Conservation (phyloP, 1,140 invertebrate species). For the Drosophila pseudoananassae region DNA sequence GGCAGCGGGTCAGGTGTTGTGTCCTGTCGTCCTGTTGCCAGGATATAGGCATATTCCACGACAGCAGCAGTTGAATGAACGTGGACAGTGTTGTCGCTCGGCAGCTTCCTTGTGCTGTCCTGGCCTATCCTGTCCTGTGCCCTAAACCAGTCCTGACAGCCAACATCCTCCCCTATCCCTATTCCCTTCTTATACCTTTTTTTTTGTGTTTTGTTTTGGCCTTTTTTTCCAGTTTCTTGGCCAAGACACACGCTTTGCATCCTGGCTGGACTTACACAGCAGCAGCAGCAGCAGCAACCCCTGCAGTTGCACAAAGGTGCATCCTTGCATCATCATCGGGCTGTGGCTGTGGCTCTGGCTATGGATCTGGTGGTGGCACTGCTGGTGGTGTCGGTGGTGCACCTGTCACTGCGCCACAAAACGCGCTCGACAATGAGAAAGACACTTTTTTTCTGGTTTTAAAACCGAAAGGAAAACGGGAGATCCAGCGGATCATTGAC, state of each 20-base stretch:
- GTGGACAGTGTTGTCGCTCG: slow-evolving; percentile 6
- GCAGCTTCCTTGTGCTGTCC: slow-evolving; percentile 32
- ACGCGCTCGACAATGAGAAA: not conserved
- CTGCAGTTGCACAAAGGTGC: slow-evolving; percentile 75
- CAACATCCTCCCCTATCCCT: slow-evolving; percentile 2
- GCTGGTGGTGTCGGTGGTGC: slow-evolving; percentile 39
- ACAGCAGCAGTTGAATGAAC: slow-evolving; percentile 55
- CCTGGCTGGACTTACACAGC: slow-evolving; percentile 31
- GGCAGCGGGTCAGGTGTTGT: slow-evolving; percentile 30
- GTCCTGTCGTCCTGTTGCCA: slow-evolving; percentile 10
- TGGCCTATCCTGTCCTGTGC: slow-evolving; percentile 30
- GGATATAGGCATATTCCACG: slow-evolving; percentile 7
- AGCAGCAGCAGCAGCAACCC: slow-evolving; percentile 34
- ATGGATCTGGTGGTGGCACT: slow-evolving; percentile 17
- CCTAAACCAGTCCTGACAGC: slow-evolving; percentile 4
- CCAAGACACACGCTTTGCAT: slow-evolving; percentile 67
- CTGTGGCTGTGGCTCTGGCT: not conserved
- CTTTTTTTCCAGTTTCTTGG: slow-evolving; percentile 1
- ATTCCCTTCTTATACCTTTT: not conserved
- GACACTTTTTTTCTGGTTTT: too few relatives aligned
- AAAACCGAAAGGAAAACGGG: slow-evolving; percentile 8
- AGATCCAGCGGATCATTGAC: slow-evolving; percentile 76
- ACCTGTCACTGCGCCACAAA: slow-evolving; percentile 65
- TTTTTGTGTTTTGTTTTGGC: not conserved
- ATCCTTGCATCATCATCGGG: slow-evolving; percentile 63